Evolutionary conservation across 2,888 invertebrate genomes (phyloP).

Genomic region (Aplocera efformata): DNA sequence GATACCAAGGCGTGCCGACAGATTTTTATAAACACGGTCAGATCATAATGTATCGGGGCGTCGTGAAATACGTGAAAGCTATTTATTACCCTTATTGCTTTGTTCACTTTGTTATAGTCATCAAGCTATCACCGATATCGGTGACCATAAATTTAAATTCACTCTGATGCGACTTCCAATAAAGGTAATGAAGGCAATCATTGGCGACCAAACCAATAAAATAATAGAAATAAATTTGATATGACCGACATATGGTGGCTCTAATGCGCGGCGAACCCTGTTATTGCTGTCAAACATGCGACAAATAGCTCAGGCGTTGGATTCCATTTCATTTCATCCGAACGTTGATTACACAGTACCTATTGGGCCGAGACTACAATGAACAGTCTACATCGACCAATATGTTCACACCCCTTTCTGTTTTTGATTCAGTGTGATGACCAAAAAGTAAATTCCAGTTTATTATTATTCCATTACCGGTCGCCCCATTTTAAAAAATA

Average conservation of each 20-base stretch:
- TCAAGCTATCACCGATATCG: slow-evolving; percentile 73
- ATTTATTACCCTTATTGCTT: slow-evolving; percentile 74
- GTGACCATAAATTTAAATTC: slow-evolving; percentile 74
- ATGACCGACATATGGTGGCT: slow-evolving; percentile 79
- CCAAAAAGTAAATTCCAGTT: slow-evolving; percentile 80
- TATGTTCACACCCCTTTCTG: slow-evolving; percentile 78
- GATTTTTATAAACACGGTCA: slow-evolving; percentile 20
- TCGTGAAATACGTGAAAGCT: slow-evolving; percentile 49
- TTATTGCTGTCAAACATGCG: slow-evolving; percentile 81
- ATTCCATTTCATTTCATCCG: slow-evolving; percentile 71
- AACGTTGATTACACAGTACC: slow-evolving; percentile 71
- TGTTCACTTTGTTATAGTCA: slow-evolving; percentile 73
- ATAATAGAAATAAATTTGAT: slow-evolving; percentile 81
- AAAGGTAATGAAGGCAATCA: slow-evolving; percentile 79
- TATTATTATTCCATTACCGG: slow-evolving; percentile 79
- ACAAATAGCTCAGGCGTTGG: slow-evolving; percentile 70
- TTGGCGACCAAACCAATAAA: slow-evolving; percentile 73
- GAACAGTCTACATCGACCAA: slow-evolving; percentile 69
- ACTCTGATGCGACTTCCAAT: slow-evolving; percentile 71
- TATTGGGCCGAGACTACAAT: slow-evolving; percentile 74
- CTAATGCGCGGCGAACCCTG: slow-evolving; percentile 75
- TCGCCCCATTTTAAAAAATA: slow-evolving; percentile 78
- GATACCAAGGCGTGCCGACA: slow-evolving; percentile 21
- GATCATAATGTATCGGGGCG: slow-evolving; percentile 42
- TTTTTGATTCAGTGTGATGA: slow-evolving; percentile 73